Conservation (phyloP, 1,140 invertebrate genomes). For the Atopsyche davidsoni region DNA sequence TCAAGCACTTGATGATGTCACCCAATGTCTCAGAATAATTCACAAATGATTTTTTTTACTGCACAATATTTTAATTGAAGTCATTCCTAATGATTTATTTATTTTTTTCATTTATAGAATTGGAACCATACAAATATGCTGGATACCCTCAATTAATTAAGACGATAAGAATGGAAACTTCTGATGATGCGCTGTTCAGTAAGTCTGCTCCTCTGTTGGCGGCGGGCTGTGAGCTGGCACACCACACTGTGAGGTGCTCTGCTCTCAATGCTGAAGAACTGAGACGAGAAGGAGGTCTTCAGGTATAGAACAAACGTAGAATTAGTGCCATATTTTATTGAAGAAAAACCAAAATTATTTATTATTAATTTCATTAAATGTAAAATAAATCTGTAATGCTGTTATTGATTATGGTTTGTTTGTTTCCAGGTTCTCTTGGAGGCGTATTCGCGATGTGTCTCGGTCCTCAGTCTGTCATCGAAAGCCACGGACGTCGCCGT, state of each 20-base stretch:
- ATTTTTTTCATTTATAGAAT: conserved; percentile 51
- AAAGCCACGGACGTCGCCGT: conserved; percentile 77
- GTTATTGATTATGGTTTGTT: not conserved
- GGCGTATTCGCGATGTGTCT: conserved; percentile 87
- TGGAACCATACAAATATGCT: conserved; percentile 97
- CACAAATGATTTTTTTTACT: not conserved
- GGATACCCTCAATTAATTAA: conserved; percentile 97
- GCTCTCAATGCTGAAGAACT: conserved; percentile 97
- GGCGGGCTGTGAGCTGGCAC: conserved; percentile 89
- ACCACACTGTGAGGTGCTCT: conserved; percentile 95
- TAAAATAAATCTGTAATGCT: not conserved
- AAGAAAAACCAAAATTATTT: not conserved
- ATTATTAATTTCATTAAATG: not conserved
- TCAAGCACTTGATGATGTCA: not conserved
- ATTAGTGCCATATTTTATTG: conserved; percentile 4
- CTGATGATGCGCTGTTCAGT: conserved; percentile 88
- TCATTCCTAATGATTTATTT: not conserved
- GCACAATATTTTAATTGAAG: not conserved
- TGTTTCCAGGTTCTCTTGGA: conserved; percentile 66
- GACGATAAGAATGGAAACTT: conserved; percentile 90
- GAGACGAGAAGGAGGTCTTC: conserved; percentile 85
- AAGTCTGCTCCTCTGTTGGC: conserved; percentile 80
- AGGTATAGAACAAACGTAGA: conserved; percentile 48
- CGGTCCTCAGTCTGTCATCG: conserved; percentile 74
- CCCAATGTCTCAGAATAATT: not conserved